These are phyloP conservation scores for Macrotus californicus DNA, from an alignment of 2,113 vertebrate genomes.

Conservation along the genomic window DNA sequence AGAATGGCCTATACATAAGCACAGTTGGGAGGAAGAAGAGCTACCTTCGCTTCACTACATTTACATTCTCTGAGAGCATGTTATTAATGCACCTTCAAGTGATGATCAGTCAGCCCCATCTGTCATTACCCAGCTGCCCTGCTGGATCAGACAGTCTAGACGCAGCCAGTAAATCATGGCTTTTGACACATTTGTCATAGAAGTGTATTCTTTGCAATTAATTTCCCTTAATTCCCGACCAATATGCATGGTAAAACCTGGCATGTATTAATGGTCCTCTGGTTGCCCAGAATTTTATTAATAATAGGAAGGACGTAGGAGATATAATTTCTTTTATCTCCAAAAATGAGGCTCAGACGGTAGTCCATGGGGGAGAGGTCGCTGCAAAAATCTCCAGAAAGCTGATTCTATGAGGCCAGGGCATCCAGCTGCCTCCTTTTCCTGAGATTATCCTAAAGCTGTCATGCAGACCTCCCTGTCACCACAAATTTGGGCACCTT, in stretches of 20 bases:
- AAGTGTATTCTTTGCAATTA: slow-evolving; percentile 47
- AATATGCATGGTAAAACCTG: neutral
- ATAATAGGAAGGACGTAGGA: neutral
- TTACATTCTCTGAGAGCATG: neutral
- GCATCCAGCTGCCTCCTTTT: neutral
- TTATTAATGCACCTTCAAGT: slow-evolving; percentile 44
- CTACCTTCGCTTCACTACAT: neutral
- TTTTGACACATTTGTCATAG: slow-evolving; percentile 46
- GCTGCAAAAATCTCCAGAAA: neutral
- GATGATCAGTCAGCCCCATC: slow-evolving; percentile 36
- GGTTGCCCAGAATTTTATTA: neutral
- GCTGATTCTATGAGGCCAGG: neutral
- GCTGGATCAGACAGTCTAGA: slow-evolving; percentile 29
- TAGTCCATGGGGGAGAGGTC: neutral
- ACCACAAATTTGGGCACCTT: neutral
- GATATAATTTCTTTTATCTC: neutral
- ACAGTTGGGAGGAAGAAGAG: neutral
- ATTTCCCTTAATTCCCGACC: slow-evolving; percentile 44
- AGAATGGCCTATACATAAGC: neutral
- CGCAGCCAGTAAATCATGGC: slow-evolving; percentile 8
- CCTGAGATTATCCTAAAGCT: neutral
- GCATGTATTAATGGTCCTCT: neutral
- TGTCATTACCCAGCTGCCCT: neutral
- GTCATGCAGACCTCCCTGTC: neutral
- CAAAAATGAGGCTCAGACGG: neutral